Evolutionary conservation across 2,113 vertebrate species (phyloP), one percentile per base, ranked within the genome.

Genomic region (Malurus alboscapulatus): DNA sequence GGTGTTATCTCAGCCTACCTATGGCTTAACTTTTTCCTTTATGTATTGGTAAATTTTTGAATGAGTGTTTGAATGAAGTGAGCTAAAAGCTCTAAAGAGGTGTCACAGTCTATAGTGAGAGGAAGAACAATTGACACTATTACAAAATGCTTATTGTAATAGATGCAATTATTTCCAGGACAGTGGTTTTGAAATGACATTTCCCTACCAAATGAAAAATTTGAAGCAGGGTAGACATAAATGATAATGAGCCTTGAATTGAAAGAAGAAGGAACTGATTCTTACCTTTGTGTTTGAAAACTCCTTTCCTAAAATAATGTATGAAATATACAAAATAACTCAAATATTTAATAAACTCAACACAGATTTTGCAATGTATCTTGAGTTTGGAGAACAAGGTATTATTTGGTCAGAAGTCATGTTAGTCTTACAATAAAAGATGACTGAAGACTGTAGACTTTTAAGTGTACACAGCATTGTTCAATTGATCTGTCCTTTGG

Each of bases 401-500:
- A 36, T 77, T 45, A 58, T 73, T 87, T 87, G 78, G n/a, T 82
- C 53, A 89, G 42, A 91, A 54, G 54, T 55, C 19, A 12, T 11
- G 36, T 48, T 48, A 74, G 29, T 50, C 29, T 54, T 58, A 63
- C 17, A 81, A 47, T 48, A 76, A 65, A 73, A 82, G 57, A 44
- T 61, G 30, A 89, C 54, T 47, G 26, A 94, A 91, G 17, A 27
- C 29, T 38, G 7, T 15, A 47, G 40, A 30, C 67, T 81, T 92
- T 77, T 72, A 88, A 82, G n/a, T 15, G 40, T 45, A n/a, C 32
- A 21, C 55, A 62, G 62, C 42, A 29, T 29, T 72, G 38, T 91
- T 92, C 74, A 69, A 50, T 55, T 72, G 50, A 73, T 69, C 82
- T 96, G 66, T 84, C 74, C 44, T 92, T 93, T 63, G 92, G 76